phyloP scores from a whole-genome alignment of 2,888 invertebrate genomes.

The Cylloceria caligata region DNA sequence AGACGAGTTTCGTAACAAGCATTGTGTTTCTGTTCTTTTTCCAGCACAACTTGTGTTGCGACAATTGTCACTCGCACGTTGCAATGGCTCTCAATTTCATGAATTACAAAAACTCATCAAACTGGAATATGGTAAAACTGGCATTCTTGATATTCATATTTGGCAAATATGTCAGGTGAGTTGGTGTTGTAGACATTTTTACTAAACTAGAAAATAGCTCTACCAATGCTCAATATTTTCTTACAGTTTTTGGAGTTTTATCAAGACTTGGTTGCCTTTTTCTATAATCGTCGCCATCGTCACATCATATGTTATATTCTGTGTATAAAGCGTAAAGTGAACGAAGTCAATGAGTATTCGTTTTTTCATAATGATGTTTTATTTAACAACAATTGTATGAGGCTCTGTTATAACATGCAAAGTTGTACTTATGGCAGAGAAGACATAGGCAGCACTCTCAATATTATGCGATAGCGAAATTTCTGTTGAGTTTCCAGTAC shows the following conservation, averaged over 20 bases:
- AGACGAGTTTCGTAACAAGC: too few relatives aligned
- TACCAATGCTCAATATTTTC: constrained; percentile 74
- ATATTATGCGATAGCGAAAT: too few relatives aligned
- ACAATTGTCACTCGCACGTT: constrained; percentile 99
- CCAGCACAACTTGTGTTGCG: constrained; percentile 97
- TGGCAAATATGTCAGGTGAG: constrained; percentile 92
- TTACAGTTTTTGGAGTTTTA: constrained; percentile 87
- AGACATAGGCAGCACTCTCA: constrained; percentile 26
- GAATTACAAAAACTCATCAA: constrained; percentile 91
- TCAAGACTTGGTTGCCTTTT: constrained; percentile 96
- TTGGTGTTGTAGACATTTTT: not conserved
- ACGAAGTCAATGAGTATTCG: not conserved
- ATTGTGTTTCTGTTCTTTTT: too few relatives aligned
- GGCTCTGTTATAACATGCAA: not conserved
- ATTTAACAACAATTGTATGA: not conserved
- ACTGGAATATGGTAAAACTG: constrained; percentile 97
- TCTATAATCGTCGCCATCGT: constrained; percentile 83
- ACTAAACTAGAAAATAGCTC: not conserved
- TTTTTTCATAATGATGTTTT: not conserved
- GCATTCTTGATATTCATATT: constrained; percentile 91
- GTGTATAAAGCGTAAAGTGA: constrained; percentile 37
- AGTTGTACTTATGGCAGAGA: constrained; percentile 30
- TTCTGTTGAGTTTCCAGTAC: not conserved
- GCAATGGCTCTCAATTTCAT: constrained; percentile 96
- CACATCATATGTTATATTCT: constrained; percentile 65